Base-by-base conservation (phyloP, 2,113 vertebrate species). In the Chaenogobius annularis region DNA sequence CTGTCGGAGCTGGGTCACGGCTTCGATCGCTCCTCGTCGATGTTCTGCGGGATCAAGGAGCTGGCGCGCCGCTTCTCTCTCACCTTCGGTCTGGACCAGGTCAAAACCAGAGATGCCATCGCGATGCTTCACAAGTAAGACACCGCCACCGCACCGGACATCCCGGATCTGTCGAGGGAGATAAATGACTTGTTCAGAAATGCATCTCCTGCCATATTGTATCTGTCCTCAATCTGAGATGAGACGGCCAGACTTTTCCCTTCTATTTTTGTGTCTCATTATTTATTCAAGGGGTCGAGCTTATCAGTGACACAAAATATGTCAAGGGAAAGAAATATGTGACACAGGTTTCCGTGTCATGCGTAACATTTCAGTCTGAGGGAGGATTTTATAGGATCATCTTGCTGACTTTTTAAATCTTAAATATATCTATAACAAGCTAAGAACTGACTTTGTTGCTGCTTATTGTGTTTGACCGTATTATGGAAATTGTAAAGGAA, bases 81-180 rank as follows among this genome's bases (percentile, higher is more conserved):
- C 87, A 99, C 97, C 0, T 99, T 99, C 67, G 98, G 98, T 77
- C 94, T 99, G 15, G 98, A 99, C 94, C 98, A 99, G 48, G 79
- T 99, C 80, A 99, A 99, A 95, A 99, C 98, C 74, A 94, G 98
- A 93, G 98, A 99, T 85, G 98, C 98, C 88, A 98, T 99, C 72
- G 98, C 98, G 62, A 99, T 98, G 97, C 92, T 99, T 71, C 98
- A 99, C 94, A 99, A 99, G 98, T 99, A 96, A 94, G 93, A 71
- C n/a, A n/a, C 63, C 79, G 81, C 12, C 3, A 20, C 6, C 26
- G 54, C 20, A 44, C 71, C 47, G 8, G 55, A 3, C 43, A 52
- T 69, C 11, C 61, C 44, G 75, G 55, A 83, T 65, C 77, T 79
- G 79, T 75, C 79, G 68, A 14, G 15, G 70, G 59, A 52, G 69